Evolutionary conservation across 2,113 vertebrate species (phyloP).

Genomic region (Orycteropus afer): DNA sequence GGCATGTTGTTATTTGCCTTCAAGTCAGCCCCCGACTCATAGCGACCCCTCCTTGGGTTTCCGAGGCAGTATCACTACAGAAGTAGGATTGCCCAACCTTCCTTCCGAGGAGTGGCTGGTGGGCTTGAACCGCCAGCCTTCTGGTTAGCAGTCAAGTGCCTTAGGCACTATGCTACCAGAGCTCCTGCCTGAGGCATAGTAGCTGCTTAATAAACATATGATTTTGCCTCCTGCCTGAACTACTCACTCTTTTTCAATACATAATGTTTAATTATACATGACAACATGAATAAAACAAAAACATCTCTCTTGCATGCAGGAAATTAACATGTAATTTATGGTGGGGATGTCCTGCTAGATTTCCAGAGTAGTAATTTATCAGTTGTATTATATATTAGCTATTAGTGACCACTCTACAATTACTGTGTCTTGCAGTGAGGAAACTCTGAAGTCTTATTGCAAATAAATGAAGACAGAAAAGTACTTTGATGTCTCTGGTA

Average conservation of each 20-base stretch:
- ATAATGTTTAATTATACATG: neutral
- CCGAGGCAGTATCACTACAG: too few species aligned
- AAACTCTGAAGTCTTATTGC: conserved; percentile 59
- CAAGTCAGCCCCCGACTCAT: too few species aligned
- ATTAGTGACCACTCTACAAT: neutral
- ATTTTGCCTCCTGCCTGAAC: neutral
- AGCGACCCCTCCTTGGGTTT: too few species aligned
- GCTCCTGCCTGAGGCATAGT: neutral
- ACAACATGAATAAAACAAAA: conserved; percentile 1
- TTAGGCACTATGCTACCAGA: too few species aligned
- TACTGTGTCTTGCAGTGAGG: conserved; percentile 38
- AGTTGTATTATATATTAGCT: neutral
- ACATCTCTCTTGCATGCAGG: neutral
- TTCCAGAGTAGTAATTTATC: neutral
- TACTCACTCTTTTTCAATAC: neutral
- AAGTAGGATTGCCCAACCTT: too few species aligned
- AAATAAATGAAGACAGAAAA: conserved; percentile 53
- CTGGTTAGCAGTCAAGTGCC: too few species aligned
- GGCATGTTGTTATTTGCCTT: too few species aligned
- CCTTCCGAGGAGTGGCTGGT: too few species aligned
- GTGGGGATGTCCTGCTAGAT: neutral
- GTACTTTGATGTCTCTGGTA: conserved; percentile 26
- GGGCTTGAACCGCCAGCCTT: too few species aligned
- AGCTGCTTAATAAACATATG: neutral
- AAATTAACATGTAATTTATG: conserved; percentile 31